Conservation (phyloP, 2,113 vertebrate species). For the Platysternon megacephalum region DNA sequence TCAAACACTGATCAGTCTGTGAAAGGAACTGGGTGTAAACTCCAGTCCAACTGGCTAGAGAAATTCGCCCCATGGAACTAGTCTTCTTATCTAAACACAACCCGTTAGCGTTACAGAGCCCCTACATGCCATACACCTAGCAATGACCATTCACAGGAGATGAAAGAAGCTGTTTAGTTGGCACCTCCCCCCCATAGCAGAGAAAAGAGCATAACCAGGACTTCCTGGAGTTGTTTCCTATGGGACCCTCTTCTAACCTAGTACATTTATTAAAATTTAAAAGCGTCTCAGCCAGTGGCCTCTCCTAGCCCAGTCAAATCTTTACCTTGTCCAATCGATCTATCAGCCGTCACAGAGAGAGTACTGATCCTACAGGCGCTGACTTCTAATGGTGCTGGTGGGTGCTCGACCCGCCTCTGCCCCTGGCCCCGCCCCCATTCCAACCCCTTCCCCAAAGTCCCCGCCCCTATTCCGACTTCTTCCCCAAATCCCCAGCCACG, state of each 20-base stretch:
- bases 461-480: too few species aligned
- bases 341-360: too few species aligned
- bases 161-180: neutral
- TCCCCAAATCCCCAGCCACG: too few species aligned
- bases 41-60: neutral
- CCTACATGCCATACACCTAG: neutral
- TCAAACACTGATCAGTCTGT: neutral
- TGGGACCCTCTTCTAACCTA: neutral
- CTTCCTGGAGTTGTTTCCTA: neutral
- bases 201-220: neutral
- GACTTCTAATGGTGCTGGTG: too few species aligned
- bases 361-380: too few species aligned
- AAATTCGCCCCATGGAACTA: neutral
- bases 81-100: neutral
- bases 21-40: neutral
- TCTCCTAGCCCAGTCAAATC: neutral
- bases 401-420: too few species aligned
- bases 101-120: neutral
- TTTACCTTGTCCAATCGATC: neutral
- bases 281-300: neutral
- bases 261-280: constrained; percentile 25
- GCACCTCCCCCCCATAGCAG: too few species aligned
- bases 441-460: too few species aligned
- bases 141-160: accelerated
- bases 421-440: too few species aligned